Evolutionary conservation across 1,140 invertebrate species (phyloP).

Genomic region (Uloborus diversus): DNA sequence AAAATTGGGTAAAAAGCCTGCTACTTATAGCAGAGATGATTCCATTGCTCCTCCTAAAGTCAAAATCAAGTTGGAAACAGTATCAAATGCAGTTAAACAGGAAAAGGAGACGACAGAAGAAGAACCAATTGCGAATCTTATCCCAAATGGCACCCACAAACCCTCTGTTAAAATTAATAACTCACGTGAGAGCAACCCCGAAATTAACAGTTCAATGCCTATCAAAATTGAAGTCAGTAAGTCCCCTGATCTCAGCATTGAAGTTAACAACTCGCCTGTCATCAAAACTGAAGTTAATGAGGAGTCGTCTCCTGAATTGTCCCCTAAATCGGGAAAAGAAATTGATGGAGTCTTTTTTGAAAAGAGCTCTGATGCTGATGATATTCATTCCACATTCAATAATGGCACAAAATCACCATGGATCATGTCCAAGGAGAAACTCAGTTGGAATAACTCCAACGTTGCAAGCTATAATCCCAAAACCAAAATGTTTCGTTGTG

Average conservation of each 20-base stretch:
- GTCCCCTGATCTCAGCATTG: background rate
- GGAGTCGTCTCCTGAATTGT: constrained; percentile 13
- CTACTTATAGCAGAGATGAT: background rate
- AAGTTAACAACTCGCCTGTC: background rate
- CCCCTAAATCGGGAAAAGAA: constrained; percentile 35
- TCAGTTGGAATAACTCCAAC: constrained; percentile 55
- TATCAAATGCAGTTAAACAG: background rate
- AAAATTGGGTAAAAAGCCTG: constrained; percentile 46
- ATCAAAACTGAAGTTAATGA: constrained; percentile 2
- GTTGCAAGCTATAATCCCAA: constrained; percentile 72
- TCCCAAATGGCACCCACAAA: constrained; percentile 37
- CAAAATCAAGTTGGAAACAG: constrained; percentile 34
- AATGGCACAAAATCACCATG: constrained; percentile 26
- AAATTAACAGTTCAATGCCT: too few species aligned
- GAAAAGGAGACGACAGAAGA: constrained; percentile 16
- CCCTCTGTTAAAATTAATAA: background rate
- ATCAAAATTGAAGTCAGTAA: too few species aligned
- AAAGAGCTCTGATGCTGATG: background rate
- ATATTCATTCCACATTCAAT: background rate
- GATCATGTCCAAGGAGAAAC: constrained; percentile 47
- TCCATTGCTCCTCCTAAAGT: constrained; percentile 20
- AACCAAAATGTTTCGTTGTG: constrained; percentile 78
- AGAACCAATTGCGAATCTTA: constrained; percentile 6
- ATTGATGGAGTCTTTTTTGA: constrained; percentile 31
- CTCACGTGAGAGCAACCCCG: background rate